Conservation (phyloP, 2,113 vertebrate species). For the Dicentrarchus labrax region DNA sequence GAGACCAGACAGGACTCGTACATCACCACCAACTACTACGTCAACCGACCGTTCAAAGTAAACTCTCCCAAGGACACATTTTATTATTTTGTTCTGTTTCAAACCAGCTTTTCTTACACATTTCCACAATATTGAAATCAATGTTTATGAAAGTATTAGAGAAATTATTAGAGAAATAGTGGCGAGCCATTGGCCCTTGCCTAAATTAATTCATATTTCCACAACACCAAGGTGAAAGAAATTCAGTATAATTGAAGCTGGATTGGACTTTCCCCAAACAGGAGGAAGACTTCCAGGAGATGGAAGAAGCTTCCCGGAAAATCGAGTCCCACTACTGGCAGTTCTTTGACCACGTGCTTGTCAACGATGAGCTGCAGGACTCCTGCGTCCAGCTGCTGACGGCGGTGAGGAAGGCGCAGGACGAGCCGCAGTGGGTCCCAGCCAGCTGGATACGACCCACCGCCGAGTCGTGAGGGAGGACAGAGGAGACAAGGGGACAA, state of each 20-base stretch:
- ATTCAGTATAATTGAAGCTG: neutral
- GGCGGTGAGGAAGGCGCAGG: constrained; percentile 87
- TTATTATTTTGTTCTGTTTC: neutral
- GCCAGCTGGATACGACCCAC: constrained; percentile 90
- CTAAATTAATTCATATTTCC: no score
- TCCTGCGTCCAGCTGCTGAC: constrained; percentile 87
- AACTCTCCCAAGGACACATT: neutral
- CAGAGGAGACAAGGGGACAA: neutral
- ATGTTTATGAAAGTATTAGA: no score
- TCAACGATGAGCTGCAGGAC: constrained; percentile 91
- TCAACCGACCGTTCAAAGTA: constrained; percentile 91
- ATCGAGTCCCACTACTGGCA: constrained; percentile 92
- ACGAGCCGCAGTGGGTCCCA: constrained; percentile 95
- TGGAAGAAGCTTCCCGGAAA: constrained; percentile 89
- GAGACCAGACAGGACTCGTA: constrained; percentile 88
- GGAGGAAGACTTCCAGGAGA: constrained; percentile 96
- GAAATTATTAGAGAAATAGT: no score
- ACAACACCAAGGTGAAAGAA: no score
- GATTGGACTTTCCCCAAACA: constrained; percentile 60
- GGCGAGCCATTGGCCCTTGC: no score
- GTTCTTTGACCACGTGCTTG: constrained; percentile 92
- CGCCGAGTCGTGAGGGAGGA: constrained; percentile 71
- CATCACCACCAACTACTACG: constrained; percentile 92
- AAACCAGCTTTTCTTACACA: neutral
- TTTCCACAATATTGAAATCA: neutral